Base-by-base conservation (phyloP, 1,140 invertebrate genomes). In the Dreissena rostriformis region DNA sequence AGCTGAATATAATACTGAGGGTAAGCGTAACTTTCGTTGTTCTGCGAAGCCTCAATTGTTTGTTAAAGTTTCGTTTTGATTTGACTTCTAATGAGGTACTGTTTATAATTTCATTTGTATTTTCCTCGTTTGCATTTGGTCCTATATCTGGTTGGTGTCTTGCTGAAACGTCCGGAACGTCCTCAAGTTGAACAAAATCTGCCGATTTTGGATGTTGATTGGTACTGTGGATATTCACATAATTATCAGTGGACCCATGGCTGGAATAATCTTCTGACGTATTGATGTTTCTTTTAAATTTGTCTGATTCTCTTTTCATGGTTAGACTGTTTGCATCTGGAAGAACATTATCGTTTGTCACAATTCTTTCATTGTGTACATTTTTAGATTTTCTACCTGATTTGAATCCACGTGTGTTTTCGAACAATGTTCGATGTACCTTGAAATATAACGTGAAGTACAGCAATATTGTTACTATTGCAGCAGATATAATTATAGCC, bases 11-110 rank as follows among this genome's bases (percentile, higher is more conserved):
- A 10, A 29, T 22, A 2, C 61, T 66, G 19, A 66, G 53, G 53
- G 67, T 77, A 2, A 77, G 19, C 75, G 67, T 77, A 11, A 66
- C 67, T n/a, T 51, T 14, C 14, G 75, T 77, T n/a, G 29, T 77
- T 63, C 57, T 49, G 29, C 29, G 53, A n/a, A 72, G 71, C 19
- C 76, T 17, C 7, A 66, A 2, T 39, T 39, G 39, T 39, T 39
- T 39, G 39, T 39, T 39, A 39, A 39, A 39, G 2, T 2, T 39
- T 39, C 39, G 39, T 39, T 39, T 39, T 8, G 39, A 39, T 39
- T 39, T 39, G 8, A 39, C 39, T 39, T 39, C 39, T 8, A 39
- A 39, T 39, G 39, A 39, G 39, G 39, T 39, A 39, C 39, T 39
- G 39, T 39, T 39, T 8, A 39, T 39, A 39, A 39, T 39, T 2